Evolutionary conservation across 2,888 invertebrate genomes (phyloP).

Genomic region (Tetheella fluctuosa): DNA sequence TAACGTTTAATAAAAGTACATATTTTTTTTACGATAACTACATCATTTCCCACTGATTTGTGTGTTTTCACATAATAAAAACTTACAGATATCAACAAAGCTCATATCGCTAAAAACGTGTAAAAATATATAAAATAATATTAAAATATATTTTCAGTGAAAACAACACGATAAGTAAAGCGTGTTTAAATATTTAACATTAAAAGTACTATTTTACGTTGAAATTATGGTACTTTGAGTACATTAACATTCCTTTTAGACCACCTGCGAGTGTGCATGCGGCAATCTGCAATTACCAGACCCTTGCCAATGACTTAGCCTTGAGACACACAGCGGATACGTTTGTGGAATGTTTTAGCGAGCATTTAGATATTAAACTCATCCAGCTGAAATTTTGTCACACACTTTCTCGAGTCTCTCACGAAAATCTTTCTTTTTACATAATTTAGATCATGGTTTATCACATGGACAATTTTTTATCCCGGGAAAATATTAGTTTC

Average conservation of each 20-base stretch:
- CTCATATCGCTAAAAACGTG: not conserved
- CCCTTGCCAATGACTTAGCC: constrained; percentile 39
- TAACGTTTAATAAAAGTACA: too few relatives aligned
- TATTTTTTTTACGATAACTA: too few relatives aligned
- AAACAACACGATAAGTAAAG: constrained; percentile 19
- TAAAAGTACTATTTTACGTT: constrained; percentile 50
- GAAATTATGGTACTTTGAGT: constrained; percentile 63
- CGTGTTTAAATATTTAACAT: constrained; percentile 54
- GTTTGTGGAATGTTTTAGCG: not conserved
- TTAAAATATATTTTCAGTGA: not conserved
- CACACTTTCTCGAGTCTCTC: too few relatives aligned
- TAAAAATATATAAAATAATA: not conserved
- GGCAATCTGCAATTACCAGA: constrained; percentile 62
- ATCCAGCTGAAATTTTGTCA: too few relatives aligned
- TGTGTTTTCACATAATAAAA: too few relatives aligned
- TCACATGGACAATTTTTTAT: too few relatives aligned
- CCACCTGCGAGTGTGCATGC: constrained; percentile 61
- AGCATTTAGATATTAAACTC: too few relatives aligned
- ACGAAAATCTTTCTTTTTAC: too few relatives aligned
- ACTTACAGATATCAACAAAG: not conserved
- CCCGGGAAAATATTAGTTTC: too few relatives aligned
- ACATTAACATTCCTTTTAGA: constrained; percentile 65
- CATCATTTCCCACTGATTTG: too few relatives aligned
- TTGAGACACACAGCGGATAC: constrained; percentile 22
- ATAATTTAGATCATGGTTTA: too few relatives aligned